Conservation (phyloP, 2,888 invertebrate genomes). For the Callimorpha dominula region DNA sequence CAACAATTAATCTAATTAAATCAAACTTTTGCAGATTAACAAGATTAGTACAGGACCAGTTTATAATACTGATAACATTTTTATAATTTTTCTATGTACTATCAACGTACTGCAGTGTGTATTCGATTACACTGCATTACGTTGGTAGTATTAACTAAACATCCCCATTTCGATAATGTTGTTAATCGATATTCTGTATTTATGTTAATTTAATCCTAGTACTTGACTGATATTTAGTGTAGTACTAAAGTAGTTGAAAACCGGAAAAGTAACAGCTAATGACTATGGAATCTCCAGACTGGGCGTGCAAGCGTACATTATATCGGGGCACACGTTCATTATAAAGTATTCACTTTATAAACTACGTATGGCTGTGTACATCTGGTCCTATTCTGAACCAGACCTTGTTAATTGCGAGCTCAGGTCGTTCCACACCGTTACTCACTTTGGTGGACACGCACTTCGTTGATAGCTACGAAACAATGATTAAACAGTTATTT, state of each 20-base stretch:
- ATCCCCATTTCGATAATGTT: constrained; percentile 31
- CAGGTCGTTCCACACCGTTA: constrained; percentile 67
- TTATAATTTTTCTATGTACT: no score
- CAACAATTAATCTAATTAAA: constrained; percentile 1
- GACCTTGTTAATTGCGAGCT: constrained; percentile 71
- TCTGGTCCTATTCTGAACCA: constrained; percentile 65
- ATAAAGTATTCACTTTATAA: constrained; percentile 43
- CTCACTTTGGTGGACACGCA: constrained; percentile 52
- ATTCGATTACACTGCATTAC: constrained; percentile 3
- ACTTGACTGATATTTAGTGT: constrained; percentile 35
- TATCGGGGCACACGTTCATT: constrained; percentile 33
- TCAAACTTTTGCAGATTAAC: constrained; percentile 12
- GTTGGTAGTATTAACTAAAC: constrained; percentile 15
- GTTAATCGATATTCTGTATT: constrained; percentile 41
- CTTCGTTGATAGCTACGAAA: constrained; percentile 11
- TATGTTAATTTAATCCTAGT: constrained; percentile 52
- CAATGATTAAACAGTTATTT: constrained; percentile 6
- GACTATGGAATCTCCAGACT: constrained; percentile 26
- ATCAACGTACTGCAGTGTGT: no score
- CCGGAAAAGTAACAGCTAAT: constrained; percentile 44
- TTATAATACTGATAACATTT: constrained; percentile 1
- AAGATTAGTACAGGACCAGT: constrained; percentile 22
- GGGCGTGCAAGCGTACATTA: constrained; percentile 26
- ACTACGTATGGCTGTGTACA: constrained; percentile 35
- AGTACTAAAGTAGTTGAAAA: constrained; percentile 41